Evolutionary conservation across 1,140 invertebrate genomes (phyloP).

Genomic region (Camponotus floridanus): DNA sequence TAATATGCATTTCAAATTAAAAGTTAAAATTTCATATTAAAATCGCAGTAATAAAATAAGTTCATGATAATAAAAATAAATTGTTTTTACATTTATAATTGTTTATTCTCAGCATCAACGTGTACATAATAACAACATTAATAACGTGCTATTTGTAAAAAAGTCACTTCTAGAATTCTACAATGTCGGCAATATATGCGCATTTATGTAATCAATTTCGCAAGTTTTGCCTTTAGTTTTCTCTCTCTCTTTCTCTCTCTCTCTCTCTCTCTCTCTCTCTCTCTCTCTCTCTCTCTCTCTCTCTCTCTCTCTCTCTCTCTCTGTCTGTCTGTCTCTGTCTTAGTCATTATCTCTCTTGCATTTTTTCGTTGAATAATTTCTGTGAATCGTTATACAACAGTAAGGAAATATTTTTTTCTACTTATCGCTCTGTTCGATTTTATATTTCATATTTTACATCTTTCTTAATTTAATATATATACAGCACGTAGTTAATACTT

Average conservation of each 20-base stretch:
- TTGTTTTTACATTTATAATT: conserved; percentile 32
- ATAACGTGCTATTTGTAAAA: conserved; percentile 71
- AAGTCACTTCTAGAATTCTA: conserved; percentile 59
- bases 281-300: background rate
- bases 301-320: background rate
- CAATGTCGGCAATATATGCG: background rate
- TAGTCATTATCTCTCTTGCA: background rate
- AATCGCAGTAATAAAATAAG: too few relatives aligned
- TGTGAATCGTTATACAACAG: background rate
- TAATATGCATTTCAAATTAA: background rate
- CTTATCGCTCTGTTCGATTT: background rate
- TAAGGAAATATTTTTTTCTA: conserved; percentile 19
- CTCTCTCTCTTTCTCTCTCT: background rate
- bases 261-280: background rate
- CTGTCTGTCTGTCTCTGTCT: background rate
- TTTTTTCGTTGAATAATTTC: conserved; percentile 26
- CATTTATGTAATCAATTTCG: background rate
- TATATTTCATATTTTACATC: background rate
- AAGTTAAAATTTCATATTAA: too few relatives aligned
- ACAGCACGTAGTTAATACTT: background rate
- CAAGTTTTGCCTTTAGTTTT: background rate
- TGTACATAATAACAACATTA: conserved; percentile 78
- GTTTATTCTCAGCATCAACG: conserved; percentile 77
- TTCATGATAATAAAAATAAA: background rate
- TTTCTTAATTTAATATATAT: background rate